Conservation (phyloP, 2,113 vertebrate species). For the Grammomys surdaster region DNA sequence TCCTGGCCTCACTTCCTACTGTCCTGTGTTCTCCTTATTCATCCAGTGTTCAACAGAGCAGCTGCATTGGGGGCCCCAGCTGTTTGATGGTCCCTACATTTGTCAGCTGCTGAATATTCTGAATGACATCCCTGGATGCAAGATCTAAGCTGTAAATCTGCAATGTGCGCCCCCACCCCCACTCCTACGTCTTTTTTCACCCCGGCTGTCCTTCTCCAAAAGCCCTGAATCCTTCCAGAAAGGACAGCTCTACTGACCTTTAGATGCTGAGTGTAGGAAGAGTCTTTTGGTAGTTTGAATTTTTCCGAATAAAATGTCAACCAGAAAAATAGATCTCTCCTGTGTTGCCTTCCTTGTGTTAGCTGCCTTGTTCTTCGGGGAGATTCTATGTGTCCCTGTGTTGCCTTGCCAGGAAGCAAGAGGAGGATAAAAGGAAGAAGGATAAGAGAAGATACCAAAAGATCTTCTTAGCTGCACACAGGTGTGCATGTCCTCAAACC, state of each 20-base stretch:
- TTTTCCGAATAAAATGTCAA: conserved; percentile 4
- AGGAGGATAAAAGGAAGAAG: not conserved
- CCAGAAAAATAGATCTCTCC: not conserved
- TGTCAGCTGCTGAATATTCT: not conserved
- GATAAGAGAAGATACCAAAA: not conserved
- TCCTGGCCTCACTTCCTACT: not conserved
- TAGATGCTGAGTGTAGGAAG: not conserved
- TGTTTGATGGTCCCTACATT: not conserved
- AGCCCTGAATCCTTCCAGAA: not conserved
- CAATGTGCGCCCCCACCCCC: too few relatives aligned
- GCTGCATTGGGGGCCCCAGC: too few relatives aligned
- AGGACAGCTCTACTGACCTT: not conserved
- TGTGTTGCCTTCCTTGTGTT: not conserved
- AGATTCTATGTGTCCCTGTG: accelerated
- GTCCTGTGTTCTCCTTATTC: not conserved
- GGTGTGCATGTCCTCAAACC: not conserved
- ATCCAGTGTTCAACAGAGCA: not conserved
- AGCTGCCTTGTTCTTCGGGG: accelerated
- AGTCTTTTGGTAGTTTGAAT: not conserved
- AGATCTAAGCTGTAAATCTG: not conserved
- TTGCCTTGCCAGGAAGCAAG: not conserved
- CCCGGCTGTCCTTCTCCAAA: not conserved
- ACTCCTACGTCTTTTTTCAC: too few relatives aligned
- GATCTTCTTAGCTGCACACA: not conserved
- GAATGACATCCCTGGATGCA: accelerated